Evolutionary conservation across 2,888 invertebrate species (phyloP).

Genomic region (Graphium colonna): DNA sequence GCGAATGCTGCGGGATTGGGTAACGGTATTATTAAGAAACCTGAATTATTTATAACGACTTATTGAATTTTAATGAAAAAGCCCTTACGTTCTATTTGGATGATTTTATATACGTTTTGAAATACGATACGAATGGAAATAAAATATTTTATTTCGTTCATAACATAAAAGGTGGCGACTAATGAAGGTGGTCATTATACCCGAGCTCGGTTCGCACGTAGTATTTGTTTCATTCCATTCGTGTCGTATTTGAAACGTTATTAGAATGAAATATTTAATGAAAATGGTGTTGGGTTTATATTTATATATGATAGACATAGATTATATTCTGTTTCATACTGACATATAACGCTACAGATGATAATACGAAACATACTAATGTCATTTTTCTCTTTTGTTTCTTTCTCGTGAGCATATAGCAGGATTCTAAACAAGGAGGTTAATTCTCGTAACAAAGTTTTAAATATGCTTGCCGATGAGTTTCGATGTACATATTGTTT

Average conservation of each 20-base stretch:
- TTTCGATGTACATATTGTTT: constrained; percentile 48
- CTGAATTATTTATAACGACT: background rate
- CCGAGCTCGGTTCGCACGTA: background rate
- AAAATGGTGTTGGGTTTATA: constrained; percentile 19
- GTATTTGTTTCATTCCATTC: constrained; percentile 22
- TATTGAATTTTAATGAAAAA: background rate
- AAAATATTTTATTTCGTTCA: constrained; percentile 27
- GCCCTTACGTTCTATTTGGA: constrained; percentile 27
- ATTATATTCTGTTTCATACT: constrained; percentile 29
- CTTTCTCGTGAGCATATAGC: constrained; percentile 77
- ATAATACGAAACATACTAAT: constrained; percentile 68
- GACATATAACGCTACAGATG: constrained; percentile 36
- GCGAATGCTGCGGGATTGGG: constrained; percentile 26
- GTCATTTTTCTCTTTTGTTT: constrained; percentile 70
- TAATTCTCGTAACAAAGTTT: constrained; percentile 71
- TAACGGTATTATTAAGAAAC: constrained; percentile 28
- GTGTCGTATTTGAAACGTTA: constrained; percentile 9
- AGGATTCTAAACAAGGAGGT: constrained; percentile 78
- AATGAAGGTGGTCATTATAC: constrained; percentile 17
- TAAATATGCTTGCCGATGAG: constrained; percentile 73
- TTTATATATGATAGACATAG: background rate
- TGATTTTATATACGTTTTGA: constrained; percentile 35
- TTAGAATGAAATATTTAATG: constrained; percentile 2
- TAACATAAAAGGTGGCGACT: constrained; percentile 7
- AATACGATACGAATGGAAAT: constrained; percentile 39